phyloP scores from a whole-genome alignment of 37 sponge, comb jelly and placozoan genomes.

The Haliclona indistincta region DNA sequence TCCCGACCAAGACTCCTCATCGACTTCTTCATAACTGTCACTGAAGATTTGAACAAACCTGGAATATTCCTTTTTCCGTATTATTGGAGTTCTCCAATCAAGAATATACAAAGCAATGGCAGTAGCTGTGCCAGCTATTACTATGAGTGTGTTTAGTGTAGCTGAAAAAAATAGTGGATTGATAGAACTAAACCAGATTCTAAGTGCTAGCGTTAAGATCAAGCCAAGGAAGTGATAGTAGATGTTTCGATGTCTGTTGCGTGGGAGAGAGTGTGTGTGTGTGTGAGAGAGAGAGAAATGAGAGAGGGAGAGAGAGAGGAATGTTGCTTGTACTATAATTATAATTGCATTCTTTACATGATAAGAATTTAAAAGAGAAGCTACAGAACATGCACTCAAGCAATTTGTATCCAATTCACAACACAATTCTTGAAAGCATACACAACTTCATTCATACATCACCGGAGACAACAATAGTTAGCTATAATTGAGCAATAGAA shows the following conservation, averaged over 20 bases:
- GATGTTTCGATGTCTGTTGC: constrained; percentile 46
- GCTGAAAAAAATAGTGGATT: constrained; percentile 30
- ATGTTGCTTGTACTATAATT: not conserved
- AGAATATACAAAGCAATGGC: constrained; percentile 10
- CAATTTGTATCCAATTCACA: too few species aligned
- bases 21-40: not conserved
- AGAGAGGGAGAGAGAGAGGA: not conserved
- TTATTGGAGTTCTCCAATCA: constrained; percentile 30
- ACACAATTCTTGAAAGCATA: too few species aligned
- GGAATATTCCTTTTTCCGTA: too few species aligned
- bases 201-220: constrained; percentile 47
- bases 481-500: too few species aligned
- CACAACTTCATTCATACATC: too few species aligned
- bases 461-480: too few species aligned
- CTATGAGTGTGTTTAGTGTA: constrained; percentile 15
- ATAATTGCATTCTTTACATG: not conserved
- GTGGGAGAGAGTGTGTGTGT: too few species aligned
- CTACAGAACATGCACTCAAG: too few species aligned
- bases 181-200: constrained; percentile 41
- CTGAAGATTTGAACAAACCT: too few species aligned
- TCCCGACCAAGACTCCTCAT: constrained; percentile 7
- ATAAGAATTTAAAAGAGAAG: not conserved
- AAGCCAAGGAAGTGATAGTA: constrained; percentile 51
- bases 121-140: constrained; percentile 4
- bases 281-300: too few species aligned